Base-by-base conservation (phyloP, 2,888 invertebrate species). In the Dilophus febrilis region DNA sequence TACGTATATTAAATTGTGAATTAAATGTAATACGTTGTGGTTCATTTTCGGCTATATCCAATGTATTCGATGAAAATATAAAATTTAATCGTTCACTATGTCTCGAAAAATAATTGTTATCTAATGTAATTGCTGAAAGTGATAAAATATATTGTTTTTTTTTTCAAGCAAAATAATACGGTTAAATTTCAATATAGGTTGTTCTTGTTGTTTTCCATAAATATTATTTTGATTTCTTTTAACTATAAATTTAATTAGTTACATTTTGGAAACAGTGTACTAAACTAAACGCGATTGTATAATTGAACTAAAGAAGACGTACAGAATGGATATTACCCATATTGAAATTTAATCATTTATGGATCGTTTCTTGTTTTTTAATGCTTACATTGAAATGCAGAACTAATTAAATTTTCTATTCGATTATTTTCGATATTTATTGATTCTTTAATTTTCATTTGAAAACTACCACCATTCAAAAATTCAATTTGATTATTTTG, bases 391-490 rank as follows among this genome's bases (percentile, higher is more conserved):
- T 51, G 53, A 42, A 61, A 61, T 2, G 60, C 57, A 28, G 56
- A 53, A n/a, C 52, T 53, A 41, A 55, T 56, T 35, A 55, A 56
- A 17, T 48, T 44, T 4, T 57, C 57, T 45, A 61, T 61, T 35
- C 52, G 41, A 47, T 61, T 61, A 42, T 53, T 53, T 11, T 55
- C 49, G 37, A 61, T 48, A 5, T 51, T 42, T 2, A 55, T 50
- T n/a, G 51, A 53, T 16, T 61, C 56, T 4, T 54, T 50, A 7
- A 61, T 48, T 42, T 50, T 49, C 13, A 53, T 56, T 42, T 55
- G 54, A 16, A 58, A 47, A 56, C 59, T 59, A 41, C 60, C 61
- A n/a, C 57, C 59, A 38, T 57, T 53, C 19, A 57, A 50, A 36
- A 49, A 48, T 3, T 49, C 46, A 40, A 62, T 58, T 22, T 47